Evolutionary conservation across 2,797 vertebrate species (phyloP), one percentile per base, ranked within the genome.

Genomic region (Kryptopterus vitreolus): DNA sequence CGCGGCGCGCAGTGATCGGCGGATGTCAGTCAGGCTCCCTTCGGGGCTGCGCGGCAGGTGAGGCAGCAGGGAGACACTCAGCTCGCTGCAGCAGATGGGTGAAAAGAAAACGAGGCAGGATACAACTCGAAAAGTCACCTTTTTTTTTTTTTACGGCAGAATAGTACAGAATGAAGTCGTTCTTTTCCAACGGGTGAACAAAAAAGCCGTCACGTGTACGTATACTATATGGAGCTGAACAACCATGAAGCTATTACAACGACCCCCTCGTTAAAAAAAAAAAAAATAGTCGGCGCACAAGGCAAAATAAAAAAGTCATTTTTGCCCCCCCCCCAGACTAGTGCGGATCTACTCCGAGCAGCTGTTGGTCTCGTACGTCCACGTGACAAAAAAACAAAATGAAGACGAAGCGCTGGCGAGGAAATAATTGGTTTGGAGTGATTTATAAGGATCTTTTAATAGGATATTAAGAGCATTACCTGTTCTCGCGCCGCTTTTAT

Each of bases 21-120:
- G 81, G 88, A 91, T 89, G 88, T 86, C 90, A 90, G 83, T 90
- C 89, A 88, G 88, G 84, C 68, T 81, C 81, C 82, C 83, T 82
- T 80, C 9, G 83, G 61, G 79, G 84, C 78, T 65, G 77, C 74
- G 43, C 79, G 8, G 53, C 70, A 83, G 77, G 80, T 78, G 80
- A 78, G 82, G 77, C 81, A 61, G 69, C 76, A 65, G 76, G 77
- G 78, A 43, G 61, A 63, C 70, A 16, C 71, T 65, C 79, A 38
- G 50, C 61, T 75, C 73, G 43, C 81, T 79, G 55, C 69, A 62
- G 63, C 77, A 82, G 81, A 73, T 82, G 76, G 76, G 81, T 82
- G 76, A 65, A 35, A 73, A 75, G 62, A 75, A 75, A 61, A 75
- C 58, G 76, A 82, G 69, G 63, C 81, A 82, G 81, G 81, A 74